Evolutionary conservation across 2,797 vertebrate species (phyloP).

Genomic region (Sebastolobus alascanus): DNA sequence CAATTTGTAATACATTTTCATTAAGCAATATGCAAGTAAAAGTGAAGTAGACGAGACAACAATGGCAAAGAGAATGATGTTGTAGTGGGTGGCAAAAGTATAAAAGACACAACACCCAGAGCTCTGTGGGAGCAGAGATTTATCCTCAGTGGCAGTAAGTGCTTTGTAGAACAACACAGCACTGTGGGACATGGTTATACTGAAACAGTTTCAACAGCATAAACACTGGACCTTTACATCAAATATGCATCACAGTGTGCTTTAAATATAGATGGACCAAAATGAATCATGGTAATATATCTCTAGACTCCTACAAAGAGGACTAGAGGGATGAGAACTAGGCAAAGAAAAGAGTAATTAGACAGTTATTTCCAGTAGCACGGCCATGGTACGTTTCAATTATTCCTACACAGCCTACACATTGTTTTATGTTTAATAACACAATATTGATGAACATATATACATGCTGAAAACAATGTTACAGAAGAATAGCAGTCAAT

Average conservation of each 20-base stretch:
- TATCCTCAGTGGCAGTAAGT: conserved; percentile 21
- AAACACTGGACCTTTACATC: conserved; percentile 54
- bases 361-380: conserved; percentile 19
- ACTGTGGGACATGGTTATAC: conserved; percentile 11
- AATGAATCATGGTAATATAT: conserved; percentile 34
- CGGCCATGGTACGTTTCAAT: background rate
- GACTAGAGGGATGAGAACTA: conserved; percentile 9
- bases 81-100: conserved; percentile 15
- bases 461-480: background rate
- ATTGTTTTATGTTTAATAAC: background rate
- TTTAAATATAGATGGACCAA: conserved; percentile 58
- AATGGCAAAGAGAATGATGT: background rate
- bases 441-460: background rate
- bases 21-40: background rate
- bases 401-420: background rate
- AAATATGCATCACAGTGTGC: conserved; percentile 56
- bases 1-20: background rate
- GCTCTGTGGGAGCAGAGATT: conserved; percentile 21
- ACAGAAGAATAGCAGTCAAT: background rate
- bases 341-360: conserved; percentile 34
- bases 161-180: conserved; percentile 30
- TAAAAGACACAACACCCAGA: conserved; percentile 5
- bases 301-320: conserved; percentile 22
- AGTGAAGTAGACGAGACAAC: background rate
- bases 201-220: conserved; percentile 35